Base-by-base conservation (phyloP, 2,797 vertebrate genomes). In the Propithecus perrieri region DNA sequence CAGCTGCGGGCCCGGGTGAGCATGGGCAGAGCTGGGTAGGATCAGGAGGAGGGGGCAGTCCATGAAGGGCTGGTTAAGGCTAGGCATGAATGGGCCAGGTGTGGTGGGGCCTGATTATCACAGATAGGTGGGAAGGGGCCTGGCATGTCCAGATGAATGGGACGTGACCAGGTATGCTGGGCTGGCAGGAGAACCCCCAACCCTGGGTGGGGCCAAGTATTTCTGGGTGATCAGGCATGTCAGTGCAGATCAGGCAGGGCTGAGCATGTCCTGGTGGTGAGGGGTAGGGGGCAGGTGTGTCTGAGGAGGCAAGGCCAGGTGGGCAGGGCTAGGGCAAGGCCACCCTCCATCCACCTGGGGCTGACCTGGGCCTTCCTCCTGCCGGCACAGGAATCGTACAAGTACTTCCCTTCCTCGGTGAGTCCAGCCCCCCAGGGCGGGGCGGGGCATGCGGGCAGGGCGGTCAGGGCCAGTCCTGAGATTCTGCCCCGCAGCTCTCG, bases 1-100 rank as follows among this genome's bases (percentile, higher is more conserved):
- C 99, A 99, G 91, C 99, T 99, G 43, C 99, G 99, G 89, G 99
- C 99, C 2, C 99, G 99, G 98, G 99, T 99, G 97, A 98, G 99
- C 95, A 92, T 89, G 85, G 65, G 35, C 7, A 85, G 85, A 94
- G 90, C 76, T 91, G 97, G 97, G 48, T 18, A 74, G 71, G 78
- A 48, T 89, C 69, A 46, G n/a, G 38, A 35, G 28, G 38, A 28
- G 38, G 38, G 65, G 81, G 4, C 18, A 92, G 95, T 90, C 65
- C 89, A 69, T 67, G 69, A 91, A 88, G 75, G 55, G 72, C 53
- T 83, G 28, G 22, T 14, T 69, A 46, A 90, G n/a, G 80, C 50
- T 63, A 86, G 57, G 28, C 43, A 6, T 59, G 72, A 55, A 30
- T 88, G 57, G 38, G 61, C 43, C 11, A 38, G 95, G 53, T 83